Conservation (phyloP, 2,888 invertebrate genomes). For the Leptura quadrifasciata region DNA sequence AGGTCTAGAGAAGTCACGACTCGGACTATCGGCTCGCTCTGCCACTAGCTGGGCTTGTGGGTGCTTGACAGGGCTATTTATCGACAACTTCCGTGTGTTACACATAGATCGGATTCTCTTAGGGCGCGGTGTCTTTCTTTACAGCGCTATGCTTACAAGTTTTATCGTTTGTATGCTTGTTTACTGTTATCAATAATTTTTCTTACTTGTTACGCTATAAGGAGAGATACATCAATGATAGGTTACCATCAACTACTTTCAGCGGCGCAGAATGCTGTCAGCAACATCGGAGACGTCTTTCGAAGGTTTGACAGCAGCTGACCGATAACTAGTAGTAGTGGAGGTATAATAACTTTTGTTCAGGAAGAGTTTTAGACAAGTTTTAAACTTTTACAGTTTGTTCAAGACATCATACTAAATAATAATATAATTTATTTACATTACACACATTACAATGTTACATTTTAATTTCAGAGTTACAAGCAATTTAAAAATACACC, state of each 20-base stretch:
- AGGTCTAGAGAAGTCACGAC: slow-evolving; percentile 68
- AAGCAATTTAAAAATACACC: too few relatives aligned
- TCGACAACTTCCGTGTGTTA: slow-evolving; percentile 69
- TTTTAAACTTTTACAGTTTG: too few relatives aligned
- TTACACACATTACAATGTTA: too few relatives aligned
- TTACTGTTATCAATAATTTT: slow-evolving; percentile 50
- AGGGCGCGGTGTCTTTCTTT: slow-evolving; percentile 53
- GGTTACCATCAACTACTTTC: background rate
- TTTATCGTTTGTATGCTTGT: slow-evolving; percentile 49
- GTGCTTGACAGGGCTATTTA: slow-evolving; percentile 69
- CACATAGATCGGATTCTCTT: slow-evolving; percentile 56
- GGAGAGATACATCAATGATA: slow-evolving; percentile 6
- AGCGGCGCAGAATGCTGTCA: background rate
- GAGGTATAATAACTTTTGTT: too few relatives aligned
- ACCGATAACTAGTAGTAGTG: too few relatives aligned
- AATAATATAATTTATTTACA: too few relatives aligned
- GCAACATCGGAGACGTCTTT: too few relatives aligned
- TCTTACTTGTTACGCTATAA: slow-evolving; percentile 17
- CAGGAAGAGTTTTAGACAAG: too few relatives aligned
- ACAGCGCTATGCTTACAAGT: slow-evolving; percentile 44
- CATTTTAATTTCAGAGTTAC: too few relatives aligned
- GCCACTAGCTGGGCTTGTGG: slow-evolving; percentile 66
- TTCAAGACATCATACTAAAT: too few relatives aligned
- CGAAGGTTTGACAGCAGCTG: too few relatives aligned
- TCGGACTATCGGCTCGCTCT: slow-evolving; percentile 47